A percentile compares a stretch with the other conserved stretches of the same genome.
phyloP scores from a whole-genome alignment of 2,888 invertebrate species.

The Molorchus minor region DNA sequence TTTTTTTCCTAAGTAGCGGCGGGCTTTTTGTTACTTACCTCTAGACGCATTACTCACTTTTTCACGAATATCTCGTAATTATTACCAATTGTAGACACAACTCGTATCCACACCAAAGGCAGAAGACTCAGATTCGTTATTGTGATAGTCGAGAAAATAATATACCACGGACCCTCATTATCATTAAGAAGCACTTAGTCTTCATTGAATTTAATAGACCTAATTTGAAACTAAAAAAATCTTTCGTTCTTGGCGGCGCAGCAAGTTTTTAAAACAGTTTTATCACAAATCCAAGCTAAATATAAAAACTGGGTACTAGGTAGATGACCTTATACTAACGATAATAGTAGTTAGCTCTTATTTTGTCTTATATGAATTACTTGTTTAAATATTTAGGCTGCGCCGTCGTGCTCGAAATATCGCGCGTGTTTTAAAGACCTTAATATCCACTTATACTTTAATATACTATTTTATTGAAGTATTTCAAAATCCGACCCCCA shows the following conservation, averaged over 20 bases:
- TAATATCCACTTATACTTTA: too few species aligned
- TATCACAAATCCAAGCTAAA: too few species aligned
- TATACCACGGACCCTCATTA: slow-evolving; percentile 8
- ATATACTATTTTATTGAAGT: too few species aligned
- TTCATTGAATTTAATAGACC: slow-evolving; percentile 8
- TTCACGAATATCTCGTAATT: background rate
- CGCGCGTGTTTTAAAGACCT: too few species aligned
- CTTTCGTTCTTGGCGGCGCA: slow-evolving; percentile 2
- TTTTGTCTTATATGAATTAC: too few species aligned
- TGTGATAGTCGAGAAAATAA: slow-evolving; percentile 6
- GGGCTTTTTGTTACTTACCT: background rate
- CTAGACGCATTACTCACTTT: background rate
- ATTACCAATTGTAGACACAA: background rate
- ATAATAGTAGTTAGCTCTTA: too few species aligned
- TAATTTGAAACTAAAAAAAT: slow-evolving; percentile 7
- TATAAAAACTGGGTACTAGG: too few species aligned
- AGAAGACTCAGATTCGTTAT: slow-evolving; percentile 9
- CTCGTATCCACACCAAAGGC: background rate
- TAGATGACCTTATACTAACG: too few species aligned
- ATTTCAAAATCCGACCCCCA: too few species aligned
- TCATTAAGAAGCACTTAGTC: slow-evolving; percentile 10
- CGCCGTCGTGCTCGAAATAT: too few species aligned
- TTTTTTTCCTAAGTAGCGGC: too few species aligned
- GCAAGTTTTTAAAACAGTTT: background rate
- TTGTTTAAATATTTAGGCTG: too few species aligned